These are phyloP conservation scores for Protaetia brevitarsis DNA, from an alignment of 1,140 invertebrate species.

Conservation along the genomic window DNA sequence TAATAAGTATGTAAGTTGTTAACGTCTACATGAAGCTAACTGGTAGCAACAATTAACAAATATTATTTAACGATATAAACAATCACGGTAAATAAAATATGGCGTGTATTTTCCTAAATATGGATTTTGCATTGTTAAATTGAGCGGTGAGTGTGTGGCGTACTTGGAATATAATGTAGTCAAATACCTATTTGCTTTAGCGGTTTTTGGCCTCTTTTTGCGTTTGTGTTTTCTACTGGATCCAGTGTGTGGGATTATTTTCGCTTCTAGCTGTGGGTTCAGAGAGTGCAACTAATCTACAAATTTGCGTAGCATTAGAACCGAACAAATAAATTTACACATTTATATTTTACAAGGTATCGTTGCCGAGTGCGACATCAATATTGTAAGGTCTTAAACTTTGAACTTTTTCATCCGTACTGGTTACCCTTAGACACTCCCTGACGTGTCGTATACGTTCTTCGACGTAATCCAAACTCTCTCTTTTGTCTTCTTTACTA, in stretches of 20 bases:
- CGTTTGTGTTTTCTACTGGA: slow-evolving; percentile 33
- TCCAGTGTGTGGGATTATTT: slow-evolving; percentile 34
- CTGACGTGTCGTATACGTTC: slow-evolving; percentile 41
- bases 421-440: slow-evolving; percentile 32
- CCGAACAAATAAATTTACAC: background rate
- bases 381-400: slow-evolving; percentile 39
- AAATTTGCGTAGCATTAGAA: background rate
- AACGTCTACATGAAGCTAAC: no score
- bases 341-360: slow-evolving; percentile 28
- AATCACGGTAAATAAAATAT: background rate
- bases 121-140: background rate
- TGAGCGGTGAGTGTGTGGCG: background rate
- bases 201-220: slow-evolving; percentile 49
- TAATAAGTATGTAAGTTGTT: no score
- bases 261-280: slow-evolving; percentile 31
- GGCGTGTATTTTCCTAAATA: background rate
- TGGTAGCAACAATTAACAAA: no score
- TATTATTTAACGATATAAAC: no score
- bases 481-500: slow-evolving; percentile 22
- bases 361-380: slow-evolving; percentile 35
- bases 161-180: background rate
- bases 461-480: slow-evolving; percentile 37
- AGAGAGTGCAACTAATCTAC: slow-evolving; percentile 21
- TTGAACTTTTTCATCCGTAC: slow-evolving; percentile 26
- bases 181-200: slow-evolving; percentile 50